A percentile compares a stretch with the other conserved stretches of the same genome.
Conservation (phyloP, 2,888 invertebrate species). For the Acanthosoma haemorrhoidale region DNA sequence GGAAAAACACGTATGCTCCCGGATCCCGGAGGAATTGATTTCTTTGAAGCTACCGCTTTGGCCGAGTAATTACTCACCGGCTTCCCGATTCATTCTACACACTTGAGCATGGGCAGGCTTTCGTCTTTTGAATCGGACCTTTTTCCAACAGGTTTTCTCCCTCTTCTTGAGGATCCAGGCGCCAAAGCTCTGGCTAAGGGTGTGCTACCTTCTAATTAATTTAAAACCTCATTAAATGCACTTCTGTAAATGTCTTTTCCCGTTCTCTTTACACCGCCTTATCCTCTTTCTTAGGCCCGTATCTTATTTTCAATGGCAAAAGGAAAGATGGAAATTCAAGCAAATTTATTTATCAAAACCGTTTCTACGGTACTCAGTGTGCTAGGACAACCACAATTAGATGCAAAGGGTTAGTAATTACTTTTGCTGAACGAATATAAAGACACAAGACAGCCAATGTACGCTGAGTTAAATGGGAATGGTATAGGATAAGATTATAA, state of each 20-base stretch:
- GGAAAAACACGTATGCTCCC: constrained; percentile 41
- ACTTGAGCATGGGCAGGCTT: constrained; percentile 13
- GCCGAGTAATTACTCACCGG: constrained; percentile 34
- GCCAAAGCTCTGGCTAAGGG: neutral
- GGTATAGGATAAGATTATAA: too few species aligned
- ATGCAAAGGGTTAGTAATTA: too few species aligned
- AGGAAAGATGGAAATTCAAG: too few species aligned
- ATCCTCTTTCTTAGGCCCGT: neutral
- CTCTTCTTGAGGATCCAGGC: neutral
- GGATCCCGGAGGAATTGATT: constrained; percentile 37
- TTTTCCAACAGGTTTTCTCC: constrained; percentile 31
- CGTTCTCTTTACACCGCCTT: neutral
- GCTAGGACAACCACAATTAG: too few species aligned
- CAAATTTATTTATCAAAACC: too few species aligned
- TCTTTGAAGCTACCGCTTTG: constrained; percentile 36
- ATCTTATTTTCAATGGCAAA: constrained; percentile 1
- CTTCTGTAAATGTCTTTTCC: constrained; percentile 20
- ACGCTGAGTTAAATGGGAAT: too few species aligned
- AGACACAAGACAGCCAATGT: too few species aligned
- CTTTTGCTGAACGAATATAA: too few species aligned
- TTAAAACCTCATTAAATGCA: constrained; percentile 30
- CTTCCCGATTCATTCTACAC: constrained; percentile 20
- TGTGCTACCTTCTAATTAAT: constrained; percentile 22
- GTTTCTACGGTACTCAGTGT: too few species aligned
- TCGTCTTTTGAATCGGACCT: neutral